Evolutionary conservation across 2,113 vertebrate genomes (phyloP).

Genomic region (Pedionomus torquatus): DNA sequence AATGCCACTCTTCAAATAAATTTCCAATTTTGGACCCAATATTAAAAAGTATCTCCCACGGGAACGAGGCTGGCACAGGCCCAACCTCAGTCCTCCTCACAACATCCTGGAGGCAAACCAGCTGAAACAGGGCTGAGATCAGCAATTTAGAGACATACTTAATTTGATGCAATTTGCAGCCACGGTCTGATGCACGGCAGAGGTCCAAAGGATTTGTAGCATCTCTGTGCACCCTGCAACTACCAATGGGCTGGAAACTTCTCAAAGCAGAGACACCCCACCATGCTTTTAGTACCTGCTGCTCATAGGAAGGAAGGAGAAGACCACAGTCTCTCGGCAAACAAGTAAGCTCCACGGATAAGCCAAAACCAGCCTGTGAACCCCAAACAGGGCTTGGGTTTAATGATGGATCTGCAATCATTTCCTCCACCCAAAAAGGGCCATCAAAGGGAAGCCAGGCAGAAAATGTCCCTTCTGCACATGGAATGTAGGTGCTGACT

Average conservation of each 20-base stretch:
- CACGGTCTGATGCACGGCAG: neutral
- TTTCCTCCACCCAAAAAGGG: neutral
- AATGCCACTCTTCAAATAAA: neutral
- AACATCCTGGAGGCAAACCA: neutral
- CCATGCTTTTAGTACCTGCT: neutral
- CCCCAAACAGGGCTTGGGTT: neutral
- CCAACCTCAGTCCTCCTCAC: neutral
- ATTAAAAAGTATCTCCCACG: neutral
- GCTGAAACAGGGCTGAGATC: neutral
- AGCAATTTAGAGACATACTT: neutral
- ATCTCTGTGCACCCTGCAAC: neutral
- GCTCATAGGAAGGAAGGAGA: neutral
- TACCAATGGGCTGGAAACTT: neutral
- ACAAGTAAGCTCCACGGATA: neutral
- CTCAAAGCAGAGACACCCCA: neutral
- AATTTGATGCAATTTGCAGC: neutral
- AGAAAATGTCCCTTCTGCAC: neutral
- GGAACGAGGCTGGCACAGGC: neutral
- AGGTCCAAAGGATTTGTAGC: neutral
- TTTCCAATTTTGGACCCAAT: neutral
- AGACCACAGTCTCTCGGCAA: neutral
- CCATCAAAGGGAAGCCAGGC: rapidly evolving
- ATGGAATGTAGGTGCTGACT: neutral
- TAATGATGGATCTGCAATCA: rapidly evolving
- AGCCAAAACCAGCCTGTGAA: neutral